Conservation (phyloP, 2,113 vertebrate species). For the Rhipidura dahli region DNA sequence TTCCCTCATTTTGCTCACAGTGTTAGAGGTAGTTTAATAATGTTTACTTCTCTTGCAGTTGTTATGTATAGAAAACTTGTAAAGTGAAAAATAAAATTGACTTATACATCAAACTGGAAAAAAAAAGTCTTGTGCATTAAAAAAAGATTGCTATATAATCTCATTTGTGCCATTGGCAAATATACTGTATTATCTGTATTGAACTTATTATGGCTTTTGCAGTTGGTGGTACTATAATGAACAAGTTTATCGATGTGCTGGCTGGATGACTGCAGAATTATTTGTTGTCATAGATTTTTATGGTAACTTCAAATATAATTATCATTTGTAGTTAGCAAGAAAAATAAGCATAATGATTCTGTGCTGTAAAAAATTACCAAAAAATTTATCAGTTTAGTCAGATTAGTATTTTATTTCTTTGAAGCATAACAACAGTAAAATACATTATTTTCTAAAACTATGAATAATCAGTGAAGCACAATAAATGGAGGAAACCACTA, state of each 20-base stretch:
- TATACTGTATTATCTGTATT: not conserved
- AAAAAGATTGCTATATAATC: slow-evolving; percentile 16
- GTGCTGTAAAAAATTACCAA: not conserved
- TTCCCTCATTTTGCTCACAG: not conserved
- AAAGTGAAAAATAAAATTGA: slow-evolving; percentile 31
- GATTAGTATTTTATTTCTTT: slow-evolving; percentile 16
- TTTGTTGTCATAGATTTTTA: slow-evolving; percentile 53
- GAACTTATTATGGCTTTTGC: slow-evolving; percentile 41
- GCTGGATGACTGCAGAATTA: slow-evolving; percentile 22
- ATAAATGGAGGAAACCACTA: not conserved
- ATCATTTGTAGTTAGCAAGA: slow-evolving; percentile 47
- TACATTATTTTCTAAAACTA: not conserved
- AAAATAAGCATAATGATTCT: slow-evolving; percentile 49
- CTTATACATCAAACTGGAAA: not conserved
- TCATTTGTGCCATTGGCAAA: slow-evolving; percentile 42
- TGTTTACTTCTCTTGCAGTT: not conserved
- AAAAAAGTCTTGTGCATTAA: not conserved
- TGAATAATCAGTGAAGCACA: not conserved
- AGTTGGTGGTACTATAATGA: slow-evolving; percentile 36
- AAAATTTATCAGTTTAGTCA: not conserved
- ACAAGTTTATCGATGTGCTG: slow-evolving; percentile 25
- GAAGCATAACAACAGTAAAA: not conserved
- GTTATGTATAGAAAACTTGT: slow-evolving; percentile 22
- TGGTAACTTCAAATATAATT: slow-evolving; percentile 36
- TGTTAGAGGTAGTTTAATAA: not conserved